Conservation (phyloP, 2,888 invertebrate genomes). For the Acrobasis repandana region DNA sequence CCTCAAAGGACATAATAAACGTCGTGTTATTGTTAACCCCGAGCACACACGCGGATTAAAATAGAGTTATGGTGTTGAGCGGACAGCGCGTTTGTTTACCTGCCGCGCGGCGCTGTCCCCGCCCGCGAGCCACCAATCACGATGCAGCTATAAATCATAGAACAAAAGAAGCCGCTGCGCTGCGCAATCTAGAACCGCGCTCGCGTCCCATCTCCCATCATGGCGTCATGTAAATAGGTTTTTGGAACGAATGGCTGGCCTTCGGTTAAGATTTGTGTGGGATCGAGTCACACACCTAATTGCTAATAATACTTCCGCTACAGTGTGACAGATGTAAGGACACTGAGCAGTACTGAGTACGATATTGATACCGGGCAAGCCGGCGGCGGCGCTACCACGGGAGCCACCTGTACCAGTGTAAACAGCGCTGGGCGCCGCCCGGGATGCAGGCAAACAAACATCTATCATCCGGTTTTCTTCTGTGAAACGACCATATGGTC, state of each 20-base stretch:
- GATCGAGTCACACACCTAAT: too few relatives aligned
- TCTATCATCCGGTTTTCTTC: not conserved
- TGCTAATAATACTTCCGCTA: too few relatives aligned
- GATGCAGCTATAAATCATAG: not conserved
- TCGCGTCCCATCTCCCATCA: not conserved
- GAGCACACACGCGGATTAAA: slow-evolving; percentile 8
- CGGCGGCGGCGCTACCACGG: not conserved
- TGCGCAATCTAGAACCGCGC: slow-evolving; percentile 3
- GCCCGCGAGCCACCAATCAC: too few relatives aligned
- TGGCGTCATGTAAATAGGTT: not conserved
- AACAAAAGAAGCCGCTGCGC: slow-evolving; percentile 1
- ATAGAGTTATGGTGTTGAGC: slow-evolving; percentile 11
- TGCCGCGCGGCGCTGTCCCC: slow-evolving; percentile 10
- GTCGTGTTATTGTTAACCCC: not conserved
- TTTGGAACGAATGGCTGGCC: not conserved
- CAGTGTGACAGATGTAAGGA: too few relatives aligned
- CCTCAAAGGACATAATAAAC: slow-evolving; percentile 7
- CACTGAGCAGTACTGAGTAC: not conserved
- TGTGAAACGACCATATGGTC: not conserved
- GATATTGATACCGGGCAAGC: not conserved
- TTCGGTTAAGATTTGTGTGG: not conserved
- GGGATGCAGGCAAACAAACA: slow-evolving; percentile 6
- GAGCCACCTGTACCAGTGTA: slow-evolving; percentile 5
- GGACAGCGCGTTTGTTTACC: slow-evolving; percentile 13
- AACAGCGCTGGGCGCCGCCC: slow-evolving; percentile 7